These are phyloP conservation scores for Speoplatyrhinus poulsoni DNA, from an alignment of 2,113 vertebrate genomes.

Conservation along the genomic window DNA sequence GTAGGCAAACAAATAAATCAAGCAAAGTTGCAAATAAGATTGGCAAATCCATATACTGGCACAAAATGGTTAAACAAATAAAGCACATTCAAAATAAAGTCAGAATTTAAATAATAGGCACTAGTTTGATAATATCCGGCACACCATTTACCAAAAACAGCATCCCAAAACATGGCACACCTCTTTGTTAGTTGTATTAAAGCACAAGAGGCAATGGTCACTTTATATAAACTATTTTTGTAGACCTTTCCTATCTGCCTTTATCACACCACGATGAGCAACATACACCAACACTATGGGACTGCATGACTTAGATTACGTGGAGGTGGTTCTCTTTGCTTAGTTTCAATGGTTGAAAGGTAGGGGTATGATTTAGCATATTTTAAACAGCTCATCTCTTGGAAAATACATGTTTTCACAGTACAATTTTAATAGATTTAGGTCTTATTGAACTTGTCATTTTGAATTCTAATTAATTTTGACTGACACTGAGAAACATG, in stretches of 20 bases:
- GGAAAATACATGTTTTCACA: neutral
- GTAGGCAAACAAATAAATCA: conserved; percentile 78
- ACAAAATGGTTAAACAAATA: conserved; percentile 77
- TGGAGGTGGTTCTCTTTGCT: neutral
- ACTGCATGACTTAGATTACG: conserved; percentile 7
- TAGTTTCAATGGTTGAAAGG: conserved; percentile 22
- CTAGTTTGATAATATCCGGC: conserved; percentile 77
- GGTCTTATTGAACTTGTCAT: conserved; percentile 5
- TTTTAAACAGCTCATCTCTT: neutral
- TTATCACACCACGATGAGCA: conserved; percentile 19
- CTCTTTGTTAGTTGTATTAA: conserved; percentile 30
- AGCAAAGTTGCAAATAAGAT: conserved; percentile 81
- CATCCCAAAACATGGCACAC: conserved; percentile 45
- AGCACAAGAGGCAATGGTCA: conserved; percentile 52
- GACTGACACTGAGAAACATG: conserved; percentile 10
- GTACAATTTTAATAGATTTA: neutral
- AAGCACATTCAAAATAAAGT: conserved; percentile 83
- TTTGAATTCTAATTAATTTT: neutral
- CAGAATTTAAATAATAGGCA: conserved; percentile 95
- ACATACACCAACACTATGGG: conserved; percentile 22
- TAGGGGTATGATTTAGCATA: neutral
- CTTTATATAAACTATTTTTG: conserved; percentile 2
- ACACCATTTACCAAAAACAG: conserved; percentile 45
- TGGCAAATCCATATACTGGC: conserved; percentile 86
- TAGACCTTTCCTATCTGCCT: conserved; percentile 11